phyloP scores from a whole-genome alignment of 2,797 vertebrate genomes.

The Menidia menidia region DNA sequence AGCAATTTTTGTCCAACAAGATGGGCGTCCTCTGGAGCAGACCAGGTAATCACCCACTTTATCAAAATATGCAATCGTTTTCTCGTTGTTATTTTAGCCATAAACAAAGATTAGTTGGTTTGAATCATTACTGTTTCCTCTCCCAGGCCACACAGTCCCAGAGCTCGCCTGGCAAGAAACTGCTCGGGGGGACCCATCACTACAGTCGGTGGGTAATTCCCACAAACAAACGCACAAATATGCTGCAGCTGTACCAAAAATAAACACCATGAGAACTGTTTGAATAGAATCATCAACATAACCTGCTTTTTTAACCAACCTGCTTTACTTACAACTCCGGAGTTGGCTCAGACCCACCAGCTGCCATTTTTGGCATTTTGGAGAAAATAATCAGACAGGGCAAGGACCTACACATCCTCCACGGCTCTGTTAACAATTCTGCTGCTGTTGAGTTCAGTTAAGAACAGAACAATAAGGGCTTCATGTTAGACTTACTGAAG shows the following conservation, averaged over 20 bases:
- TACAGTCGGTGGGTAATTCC: constrained; percentile 89
- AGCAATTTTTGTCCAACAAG: constrained; percentile 76
- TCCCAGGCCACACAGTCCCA: constrained; percentile 90
- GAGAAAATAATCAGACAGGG: too few relatives aligned
- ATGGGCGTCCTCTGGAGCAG: constrained; percentile 82
- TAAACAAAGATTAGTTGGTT: constrained; percentile 16
- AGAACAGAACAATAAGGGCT: too few relatives aligned
- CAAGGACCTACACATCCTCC: too few relatives aligned
- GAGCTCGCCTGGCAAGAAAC: constrained; percentile 85
- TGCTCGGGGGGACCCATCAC: constrained; percentile 86
- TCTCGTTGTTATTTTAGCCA: not conserved
- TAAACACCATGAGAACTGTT: constrained; percentile 38
- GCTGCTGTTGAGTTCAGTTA: too few relatives aligned
- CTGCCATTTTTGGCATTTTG: too few relatives aligned
- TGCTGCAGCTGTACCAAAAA: constrained; percentile 28
- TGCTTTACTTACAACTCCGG: not conserved
- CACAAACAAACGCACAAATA: not conserved
- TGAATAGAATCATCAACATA: constrained; percentile 18
- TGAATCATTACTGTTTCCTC: constrained; percentile 35
- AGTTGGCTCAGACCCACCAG: too few relatives aligned
- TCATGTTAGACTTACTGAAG: too few relatives aligned
- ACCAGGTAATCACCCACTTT: constrained; percentile 80
- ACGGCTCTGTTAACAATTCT: too few relatives aligned
- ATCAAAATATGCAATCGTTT: constrained; percentile 6
- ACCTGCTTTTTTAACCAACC: not conserved